Conservation (phyloP, 2,888 invertebrate species). For the Lymantria monacha region DNA sequence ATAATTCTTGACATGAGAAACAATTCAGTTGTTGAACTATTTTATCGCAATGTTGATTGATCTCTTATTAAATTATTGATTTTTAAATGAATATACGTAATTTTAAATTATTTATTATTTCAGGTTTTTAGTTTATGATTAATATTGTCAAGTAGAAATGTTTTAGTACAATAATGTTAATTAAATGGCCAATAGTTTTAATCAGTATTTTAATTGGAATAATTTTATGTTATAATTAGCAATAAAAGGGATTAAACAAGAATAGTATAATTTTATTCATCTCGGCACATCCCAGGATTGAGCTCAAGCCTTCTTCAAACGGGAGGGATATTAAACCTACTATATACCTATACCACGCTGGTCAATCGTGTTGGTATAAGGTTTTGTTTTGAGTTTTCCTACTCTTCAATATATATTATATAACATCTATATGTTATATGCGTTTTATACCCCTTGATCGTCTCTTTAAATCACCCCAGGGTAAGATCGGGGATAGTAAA, state of each 20-base stretch:
- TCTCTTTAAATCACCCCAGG: too few species aligned
- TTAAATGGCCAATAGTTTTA: conserved; percentile 19
- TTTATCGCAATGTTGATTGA: conserved; percentile 29
- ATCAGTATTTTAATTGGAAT: conserved; percentile 34
- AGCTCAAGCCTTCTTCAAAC: too few species aligned
- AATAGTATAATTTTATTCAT: conserved; percentile 2
- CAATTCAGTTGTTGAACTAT: neutral
- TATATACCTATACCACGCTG: too few species aligned
- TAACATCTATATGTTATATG: too few species aligned
- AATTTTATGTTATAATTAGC: conserved; percentile 20
- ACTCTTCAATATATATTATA: too few species aligned
- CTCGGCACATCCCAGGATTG: too few species aligned
- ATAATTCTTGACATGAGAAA: neutral
- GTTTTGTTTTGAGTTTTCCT: too few species aligned
- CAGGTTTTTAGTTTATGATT: conserved; percentile 12
- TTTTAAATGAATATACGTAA: conserved; percentile 18
- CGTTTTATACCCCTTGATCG: too few species aligned
- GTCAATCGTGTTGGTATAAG: too few species aligned
- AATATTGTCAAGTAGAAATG: conserved; percentile 15
- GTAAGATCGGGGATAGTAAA: too few species aligned
- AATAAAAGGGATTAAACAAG: conserved; percentile 26
- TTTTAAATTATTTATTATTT: conserved; percentile 13
- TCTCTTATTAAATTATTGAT: conserved; percentile 30
- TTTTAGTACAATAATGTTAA: conserved; percentile 27
- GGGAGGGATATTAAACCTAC: too few species aligned